Conservation (phyloP, 2,888 invertebrate species). For the Drosophila percnosoma region DNA sequence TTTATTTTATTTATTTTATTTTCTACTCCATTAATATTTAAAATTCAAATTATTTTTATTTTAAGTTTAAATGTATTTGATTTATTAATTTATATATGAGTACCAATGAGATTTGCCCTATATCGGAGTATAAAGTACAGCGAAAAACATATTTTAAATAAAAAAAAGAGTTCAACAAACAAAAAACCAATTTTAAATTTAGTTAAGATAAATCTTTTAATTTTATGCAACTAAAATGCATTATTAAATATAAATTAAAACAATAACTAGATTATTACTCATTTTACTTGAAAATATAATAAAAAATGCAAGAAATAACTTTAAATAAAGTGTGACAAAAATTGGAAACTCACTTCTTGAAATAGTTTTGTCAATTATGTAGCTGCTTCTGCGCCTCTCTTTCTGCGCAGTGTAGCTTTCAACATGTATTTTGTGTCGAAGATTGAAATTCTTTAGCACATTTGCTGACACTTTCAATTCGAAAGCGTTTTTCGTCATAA, state of each 20-base stretch:
- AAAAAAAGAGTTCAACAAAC: neutral
- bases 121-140: no score
- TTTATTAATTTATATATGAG: no score
- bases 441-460: slow-evolving; percentile 49
- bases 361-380: neutral
- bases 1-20: neutral
- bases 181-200: neutral
- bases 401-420: slow-evolving; percentile 13
- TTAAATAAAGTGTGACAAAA: accelerated
- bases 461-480: slow-evolving; percentile 58
- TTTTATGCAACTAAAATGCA: accelerated
- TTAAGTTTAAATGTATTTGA: neutral
- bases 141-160: neutral
- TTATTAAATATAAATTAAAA: neutral
- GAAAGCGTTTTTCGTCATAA: slow-evolving; percentile 30
- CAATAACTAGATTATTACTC: neutral
- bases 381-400: neutral
- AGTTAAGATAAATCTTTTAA: neutral
- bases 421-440: slow-evolving; percentile 3
- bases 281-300: neutral
- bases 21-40: neutral
- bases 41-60: neutral
- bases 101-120: no score
- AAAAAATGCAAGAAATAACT: neutral
- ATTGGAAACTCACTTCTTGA: neutral